These are phyloP conservation scores for Gracilinanus agilis DNA, from an alignment of 2,113 vertebrate species.

Conservation along the genomic window DNA sequence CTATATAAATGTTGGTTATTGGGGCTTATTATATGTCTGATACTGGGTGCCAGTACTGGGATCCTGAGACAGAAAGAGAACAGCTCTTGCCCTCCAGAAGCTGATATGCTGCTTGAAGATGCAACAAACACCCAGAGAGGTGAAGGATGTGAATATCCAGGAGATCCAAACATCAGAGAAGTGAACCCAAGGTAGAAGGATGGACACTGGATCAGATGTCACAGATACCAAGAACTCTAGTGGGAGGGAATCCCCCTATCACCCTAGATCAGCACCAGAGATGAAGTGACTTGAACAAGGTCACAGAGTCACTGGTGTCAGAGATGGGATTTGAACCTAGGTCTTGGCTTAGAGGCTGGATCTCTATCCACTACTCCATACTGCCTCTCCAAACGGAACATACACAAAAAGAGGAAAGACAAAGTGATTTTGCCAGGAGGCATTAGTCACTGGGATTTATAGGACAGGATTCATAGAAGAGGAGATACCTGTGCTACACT, in stretches of 20 bases:
- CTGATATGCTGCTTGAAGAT: neutral
- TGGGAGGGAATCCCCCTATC: neutral
- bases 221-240: neutral
- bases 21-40: neutral
- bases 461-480: neutral
- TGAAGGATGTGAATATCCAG: no score
- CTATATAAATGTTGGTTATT: neutral
- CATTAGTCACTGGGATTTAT: neutral
- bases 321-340: neutral
- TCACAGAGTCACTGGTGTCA: neutral
- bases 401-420: neutral
- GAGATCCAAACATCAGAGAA: no score
- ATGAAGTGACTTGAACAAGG: neutral
- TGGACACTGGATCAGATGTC: no score
- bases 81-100: neutral
- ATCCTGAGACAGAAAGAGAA: neutral
- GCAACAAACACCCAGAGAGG: neutral
- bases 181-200: no score
- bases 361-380: neutral
- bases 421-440: neutral
- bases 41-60: neutral
- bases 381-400: neutral
- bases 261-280: neutral
- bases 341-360: neutral
- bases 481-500: neutral